Conservation (phyloP, 2,888 invertebrate species). For the Sycophila texana region DNA sequence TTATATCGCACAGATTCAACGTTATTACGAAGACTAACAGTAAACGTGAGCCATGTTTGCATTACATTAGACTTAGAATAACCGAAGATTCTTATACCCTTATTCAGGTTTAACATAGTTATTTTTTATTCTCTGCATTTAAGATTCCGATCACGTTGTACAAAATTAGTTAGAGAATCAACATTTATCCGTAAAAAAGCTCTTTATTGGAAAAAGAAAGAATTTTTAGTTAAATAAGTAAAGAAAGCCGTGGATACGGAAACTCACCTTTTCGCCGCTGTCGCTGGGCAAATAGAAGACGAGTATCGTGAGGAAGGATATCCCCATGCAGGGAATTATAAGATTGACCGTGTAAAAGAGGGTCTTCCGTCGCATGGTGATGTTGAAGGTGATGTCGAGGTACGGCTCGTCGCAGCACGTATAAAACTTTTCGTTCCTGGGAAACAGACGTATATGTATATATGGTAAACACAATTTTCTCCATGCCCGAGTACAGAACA, state of each 20-base stretch:
- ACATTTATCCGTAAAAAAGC: no score
- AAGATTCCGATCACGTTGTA: no score
- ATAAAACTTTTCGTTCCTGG: conserved; percentile 93
- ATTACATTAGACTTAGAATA: no score
- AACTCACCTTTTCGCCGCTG: conserved; percentile 95
- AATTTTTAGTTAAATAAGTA: background rate
- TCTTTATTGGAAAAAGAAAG: background rate
- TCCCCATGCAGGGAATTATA: conserved; percentile 97
- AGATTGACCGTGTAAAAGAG: conserved; percentile 98
- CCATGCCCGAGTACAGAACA: conserved; percentile 2
- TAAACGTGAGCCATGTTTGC: no score
- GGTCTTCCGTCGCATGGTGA: conserved; percentile 96
- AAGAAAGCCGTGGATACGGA: background rate
- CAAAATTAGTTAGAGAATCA: no score
- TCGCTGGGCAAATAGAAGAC: conserved; percentile 98
- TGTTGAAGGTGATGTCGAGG: conserved; percentile 96
- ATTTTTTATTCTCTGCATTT: no score
- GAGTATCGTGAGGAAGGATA: conserved; percentile 96
- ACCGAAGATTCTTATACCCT: no score
- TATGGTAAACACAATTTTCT: conserved; percentile 11
- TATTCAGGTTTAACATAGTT: no score
- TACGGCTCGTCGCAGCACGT: conserved; percentile 98
- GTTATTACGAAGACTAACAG: no score
- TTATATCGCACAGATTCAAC: no score
- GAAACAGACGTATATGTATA: background rate